Conservation (phyloP, 2,797 vertebrate species). For the Pseudomugil tenellus region DNA sequence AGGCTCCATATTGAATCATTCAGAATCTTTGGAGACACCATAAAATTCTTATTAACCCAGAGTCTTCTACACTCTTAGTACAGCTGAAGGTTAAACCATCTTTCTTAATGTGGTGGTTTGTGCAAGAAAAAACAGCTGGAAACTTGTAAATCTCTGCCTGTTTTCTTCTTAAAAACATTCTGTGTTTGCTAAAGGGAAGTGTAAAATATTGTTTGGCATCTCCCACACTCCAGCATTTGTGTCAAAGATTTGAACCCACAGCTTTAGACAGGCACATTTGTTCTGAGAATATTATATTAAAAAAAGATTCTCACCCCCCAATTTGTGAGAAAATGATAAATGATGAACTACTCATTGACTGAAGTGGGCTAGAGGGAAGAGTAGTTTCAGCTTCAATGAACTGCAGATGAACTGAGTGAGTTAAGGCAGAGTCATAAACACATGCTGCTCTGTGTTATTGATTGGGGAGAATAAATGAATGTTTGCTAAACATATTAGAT, state of each 20-base stretch:
- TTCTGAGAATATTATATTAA: conserved; percentile 57
- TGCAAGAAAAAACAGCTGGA: conserved; percentile 62
- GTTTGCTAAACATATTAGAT: conserved; percentile 84
- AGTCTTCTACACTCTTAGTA: conserved; percentile 58
- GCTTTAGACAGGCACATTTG: conserved; percentile 55
- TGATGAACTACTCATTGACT: conserved; percentile 44
- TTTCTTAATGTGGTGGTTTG: conserved; percentile 47
- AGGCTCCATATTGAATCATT: conserved; percentile 64
- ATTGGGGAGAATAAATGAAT: conserved; percentile 77
- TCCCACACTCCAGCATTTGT: conserved; percentile 40
- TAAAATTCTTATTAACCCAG: conserved; percentile 59
- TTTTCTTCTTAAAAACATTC: conserved; percentile 69
- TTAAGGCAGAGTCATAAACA: conserved; percentile 76
- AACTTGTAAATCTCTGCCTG: conserved; percentile 63
- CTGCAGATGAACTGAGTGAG: conserved; percentile 77
- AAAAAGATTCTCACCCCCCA: conserved; percentile 10
- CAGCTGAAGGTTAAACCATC: conserved; percentile 61
- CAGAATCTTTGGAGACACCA: conserved; percentile 57
- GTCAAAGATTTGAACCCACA: conserved; percentile 52
- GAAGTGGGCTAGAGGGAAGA: conserved; percentile 31
- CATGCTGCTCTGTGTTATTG: conserved; percentile 77
- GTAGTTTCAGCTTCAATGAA: conserved; percentile 65
- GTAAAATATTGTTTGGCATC: conserved; percentile 65
- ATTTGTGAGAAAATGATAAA: conserved; percentile 24
- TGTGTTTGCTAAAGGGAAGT: conserved; percentile 59